A percentile compares a stretch with the other conserved stretches of the same genome.
Conservation (phyloP, 2,888 invertebrate genomes). For the Orthonychiurus folsomi region DNA sequence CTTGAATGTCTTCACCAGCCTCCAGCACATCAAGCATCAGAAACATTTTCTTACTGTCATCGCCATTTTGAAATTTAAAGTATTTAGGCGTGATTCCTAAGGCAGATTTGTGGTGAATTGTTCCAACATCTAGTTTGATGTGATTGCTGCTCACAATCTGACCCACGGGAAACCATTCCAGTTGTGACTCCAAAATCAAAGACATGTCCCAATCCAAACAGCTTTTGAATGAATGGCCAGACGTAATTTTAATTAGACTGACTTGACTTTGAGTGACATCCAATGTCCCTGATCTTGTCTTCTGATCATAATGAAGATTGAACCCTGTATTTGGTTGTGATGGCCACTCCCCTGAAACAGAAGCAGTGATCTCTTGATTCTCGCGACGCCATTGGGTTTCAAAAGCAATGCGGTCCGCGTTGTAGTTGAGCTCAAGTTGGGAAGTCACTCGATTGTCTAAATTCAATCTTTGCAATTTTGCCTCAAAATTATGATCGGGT, state of each 20-base stretch:
- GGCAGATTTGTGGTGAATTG: slow-evolving; percentile 11
- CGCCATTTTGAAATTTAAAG: not conserved
- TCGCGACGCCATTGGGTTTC: slow-evolving; percentile 12
- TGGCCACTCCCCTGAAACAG: slow-evolving; percentile 6
- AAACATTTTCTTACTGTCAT: not conserved
- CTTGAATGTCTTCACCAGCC: not conserved
- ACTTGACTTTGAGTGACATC: slow-evolving; percentile 3
- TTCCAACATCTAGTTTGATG: not conserved
- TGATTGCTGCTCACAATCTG: slow-evolving; percentile 10
- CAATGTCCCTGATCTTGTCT: slow-evolving; percentile 1
- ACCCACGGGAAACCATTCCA: slow-evolving; percentile 13
- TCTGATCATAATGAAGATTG: slow-evolving; percentile 13
- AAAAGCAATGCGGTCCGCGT: slow-evolving; percentile 6
- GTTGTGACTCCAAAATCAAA: slow-evolving; percentile 7
- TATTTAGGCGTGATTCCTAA: not conserved
- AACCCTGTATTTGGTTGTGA: slow-evolving; percentile 13
- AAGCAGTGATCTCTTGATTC: slow-evolving; percentile 3
- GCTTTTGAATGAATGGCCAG: slow-evolving; percentile 11
- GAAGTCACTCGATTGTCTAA: slow-evolving; percentile 2
- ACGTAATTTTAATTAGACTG: slow-evolving; percentile 4
- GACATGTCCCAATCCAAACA: slow-evolving; percentile 13
- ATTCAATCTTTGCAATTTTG: slow-evolving; percentile 18
- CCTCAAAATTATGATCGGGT: slow-evolving; percentile 17
- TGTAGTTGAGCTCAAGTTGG: not conserved
- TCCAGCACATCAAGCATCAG: not conserved